Base-by-base conservation (phyloP, 2,113 vertebrate species). In the Polyodon spathula region DNA sequence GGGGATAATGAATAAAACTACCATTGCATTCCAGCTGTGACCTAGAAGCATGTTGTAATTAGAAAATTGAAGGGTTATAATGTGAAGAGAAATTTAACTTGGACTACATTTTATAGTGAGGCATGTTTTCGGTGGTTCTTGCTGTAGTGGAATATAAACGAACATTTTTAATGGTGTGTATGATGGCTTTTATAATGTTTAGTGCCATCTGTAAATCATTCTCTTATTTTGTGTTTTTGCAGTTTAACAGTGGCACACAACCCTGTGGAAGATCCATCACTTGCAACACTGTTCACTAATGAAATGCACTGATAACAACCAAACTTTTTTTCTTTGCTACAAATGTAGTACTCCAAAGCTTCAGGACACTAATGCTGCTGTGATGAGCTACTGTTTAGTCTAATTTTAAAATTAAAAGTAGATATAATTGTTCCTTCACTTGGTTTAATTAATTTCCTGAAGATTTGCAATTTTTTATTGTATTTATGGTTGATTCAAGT, bases 311-410 rank as follows among this genome's bases (percentile, higher is more conserved):
- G 48, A 50, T 12, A 50, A 50, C 48, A 50, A n/a, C 48, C 48
- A 50, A 12, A 27, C 17, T 12, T 10, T 4, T 15, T 8, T 12
- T 6, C 15, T 44, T 39, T 11, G 12, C 51, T 15, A 39, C 27
- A 40, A 6, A 1, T 43, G 27, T 43, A 40, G 6, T 11, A 14
- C 41, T 38, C 17, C n/a, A 61, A 59, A 67, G 66, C 77, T 82
- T 70, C 73, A 69, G 73, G 73, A 75, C 63, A 71, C 71, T 80
- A 61, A 75, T 84, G 78, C 77, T 84, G 75, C 82, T 82, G 73
- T 81, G 59, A 68, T 60, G 69, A 74, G 76, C 75, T 84, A 38
- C 81, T 83, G 71, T 73, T 69, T 58, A 74, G 43, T 61, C 15
- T 37, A 37, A 17, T 58, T 58, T 52, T 10, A 48, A 50, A 40